Conservation (phyloP, 2,113 vertebrate genomes). For the Catharus fuscescens region DNA sequence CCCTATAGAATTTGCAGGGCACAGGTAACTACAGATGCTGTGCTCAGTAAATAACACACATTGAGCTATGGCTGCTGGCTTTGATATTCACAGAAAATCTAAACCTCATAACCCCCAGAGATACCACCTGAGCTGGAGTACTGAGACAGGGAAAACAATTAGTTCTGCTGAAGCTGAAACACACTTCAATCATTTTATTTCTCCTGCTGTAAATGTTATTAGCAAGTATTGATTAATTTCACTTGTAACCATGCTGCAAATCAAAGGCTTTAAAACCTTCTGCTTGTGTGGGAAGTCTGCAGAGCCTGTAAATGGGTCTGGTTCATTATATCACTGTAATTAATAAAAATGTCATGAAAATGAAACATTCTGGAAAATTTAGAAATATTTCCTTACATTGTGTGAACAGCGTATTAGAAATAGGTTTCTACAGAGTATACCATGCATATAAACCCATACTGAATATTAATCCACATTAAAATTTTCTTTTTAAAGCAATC, state of each 20-base stretch:
- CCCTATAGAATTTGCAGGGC: neutral
- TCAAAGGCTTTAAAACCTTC: constrained; percentile 25
- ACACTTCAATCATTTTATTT: constrained; percentile 25
- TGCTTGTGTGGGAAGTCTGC: neutral
- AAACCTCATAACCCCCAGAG: neutral
- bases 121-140: neutral
- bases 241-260: neutral
- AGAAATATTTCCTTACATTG: neutral
- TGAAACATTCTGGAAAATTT: constrained; percentile 4
- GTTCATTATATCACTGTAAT: neutral
- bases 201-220: constrained; percentile 39
- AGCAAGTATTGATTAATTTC: constrained; percentile 52
- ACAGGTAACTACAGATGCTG: neutral
- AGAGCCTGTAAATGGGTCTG: neutral
- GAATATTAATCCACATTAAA: neutral
- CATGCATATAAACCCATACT: neutral
- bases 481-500: neutral
- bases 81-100: neutral
- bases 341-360: constrained; percentile 33
- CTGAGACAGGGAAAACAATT: constrained; percentile 13
- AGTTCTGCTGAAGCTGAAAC: constrained; percentile 16
- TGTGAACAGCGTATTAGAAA: neutral
- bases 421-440: neutral
- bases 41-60: neutral
- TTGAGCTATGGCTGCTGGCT: neutral